Evolutionary conservation across 2,113 vertebrate species (phyloP).

Genomic region (Trematocara nigrifrons): DNA sequence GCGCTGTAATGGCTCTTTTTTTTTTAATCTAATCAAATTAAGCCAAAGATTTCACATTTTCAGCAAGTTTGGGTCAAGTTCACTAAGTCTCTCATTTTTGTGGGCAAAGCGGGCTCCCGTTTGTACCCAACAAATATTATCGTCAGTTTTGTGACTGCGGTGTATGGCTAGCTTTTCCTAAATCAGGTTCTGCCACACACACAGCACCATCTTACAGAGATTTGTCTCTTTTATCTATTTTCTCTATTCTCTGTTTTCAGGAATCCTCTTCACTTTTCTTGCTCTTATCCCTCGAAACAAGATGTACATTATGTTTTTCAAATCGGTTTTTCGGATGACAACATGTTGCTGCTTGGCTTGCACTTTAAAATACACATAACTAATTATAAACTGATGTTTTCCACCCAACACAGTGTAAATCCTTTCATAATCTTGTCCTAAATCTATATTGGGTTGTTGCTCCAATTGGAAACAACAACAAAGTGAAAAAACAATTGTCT

Average conservation of each 20-base stretch:
- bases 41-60: not conserved
- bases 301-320: conserved; percentile 27
- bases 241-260: conserved; percentile 26
- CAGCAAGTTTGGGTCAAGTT: not conserved
- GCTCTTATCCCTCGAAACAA: conserved; percentile 26
- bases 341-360: conserved; percentile 42
- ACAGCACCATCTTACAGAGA: conserved; percentile 2
- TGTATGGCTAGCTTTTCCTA: not conserved
- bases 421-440: conserved; percentile 55
- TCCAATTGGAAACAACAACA: conserved; percentile 33
- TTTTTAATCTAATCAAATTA: not conserved
- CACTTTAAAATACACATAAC: conserved; percentile 41
- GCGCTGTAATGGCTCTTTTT: not conserved
- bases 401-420: conserved; percentile 34
- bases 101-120: not conserved
- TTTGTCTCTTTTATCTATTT: conserved; percentile 7
- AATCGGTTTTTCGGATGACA: conserved; percentile 36
- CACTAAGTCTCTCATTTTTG: not conserved
- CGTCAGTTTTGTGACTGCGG: not conserved
- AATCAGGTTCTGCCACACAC: not conserved
- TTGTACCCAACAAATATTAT: not conserved
- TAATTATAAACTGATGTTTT: conserved; percentile 48
- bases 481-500: conserved; percentile 56
- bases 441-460: conserved; percentile 44
- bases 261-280: conserved; percentile 28